Conservation (phyloP, 30 jellyfish, hydroid and myxozoan species). For the Turritopsis dohrnii region DNA sequence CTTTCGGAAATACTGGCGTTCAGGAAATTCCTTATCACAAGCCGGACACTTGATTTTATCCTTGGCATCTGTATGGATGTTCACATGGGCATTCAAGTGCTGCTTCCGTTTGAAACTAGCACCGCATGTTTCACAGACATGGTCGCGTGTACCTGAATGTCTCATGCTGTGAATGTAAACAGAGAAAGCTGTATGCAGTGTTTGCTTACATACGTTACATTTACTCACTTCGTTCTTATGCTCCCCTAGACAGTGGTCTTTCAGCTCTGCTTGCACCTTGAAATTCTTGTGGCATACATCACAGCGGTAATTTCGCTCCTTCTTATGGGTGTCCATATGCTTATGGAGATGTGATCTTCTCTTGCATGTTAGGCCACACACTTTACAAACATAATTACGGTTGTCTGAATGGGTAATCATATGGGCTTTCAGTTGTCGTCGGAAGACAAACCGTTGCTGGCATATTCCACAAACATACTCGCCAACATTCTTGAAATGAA, state of each 20-base stretch:
- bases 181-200: constrained; percentile 35
- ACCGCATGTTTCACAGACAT: constrained; percentile 34
- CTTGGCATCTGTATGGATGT: constrained; percentile 15
- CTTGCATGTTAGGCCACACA: constrained; percentile 29
- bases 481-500: constrained; percentile 37
- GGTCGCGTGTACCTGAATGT: constrained; percentile 42
- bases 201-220: constrained; percentile 39
- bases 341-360: constrained; percentile 35
- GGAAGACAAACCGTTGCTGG: constrained; percentile 29
- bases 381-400: constrained; percentile 10
- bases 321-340: constrained; percentile 27
- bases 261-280: constrained; percentile 36
- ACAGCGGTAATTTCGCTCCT: constrained; percentile 35
- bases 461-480: constrained; percentile 35
- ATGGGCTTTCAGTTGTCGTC: constrained; percentile 36
- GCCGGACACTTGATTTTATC: constrained; percentile 37
- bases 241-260: constrained; percentile 30
- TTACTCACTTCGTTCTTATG: constrained; percentile 19
- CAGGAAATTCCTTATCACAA: constrained; percentile 34
- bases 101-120: constrained; percentile 30
- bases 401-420: constrained; percentile 34
- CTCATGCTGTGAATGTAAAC: constrained; percentile 43
- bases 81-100: constrained; percentile 26
- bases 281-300: constrained; percentile 39
- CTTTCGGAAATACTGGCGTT: constrained; percentile 26